Evolutionary conservation across 2,797 vertebrate species (phyloP), one percentile per base, ranked within the genome.

Genomic region (Otus scops): DNA sequence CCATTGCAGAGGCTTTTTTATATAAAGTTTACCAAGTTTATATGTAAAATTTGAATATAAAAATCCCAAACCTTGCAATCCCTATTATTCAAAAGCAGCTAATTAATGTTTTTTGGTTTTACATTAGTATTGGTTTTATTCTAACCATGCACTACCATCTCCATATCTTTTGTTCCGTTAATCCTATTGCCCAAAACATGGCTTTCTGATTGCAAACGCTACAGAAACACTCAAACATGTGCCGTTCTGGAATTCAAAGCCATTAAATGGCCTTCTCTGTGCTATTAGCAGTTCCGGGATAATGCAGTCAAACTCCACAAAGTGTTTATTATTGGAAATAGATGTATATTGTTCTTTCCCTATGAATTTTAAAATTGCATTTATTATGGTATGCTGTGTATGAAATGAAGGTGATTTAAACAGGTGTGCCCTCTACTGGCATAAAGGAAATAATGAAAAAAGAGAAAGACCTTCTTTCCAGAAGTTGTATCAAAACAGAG

Each of bases 371-470:
- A 53, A 57, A 88, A 79, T 92, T 81, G 84, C 53, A 48, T 69
- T 63, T 77, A 34, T 89, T 95, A 76, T 76, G 63, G 51, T 71
- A 56, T 3, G 3, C 51, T 26, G 61, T 59, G 77, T 82, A 61
- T 30, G 51, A 74, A 94, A 87, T 32, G 63, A 92, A 96, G 81
- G 95, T 96, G 96, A 59, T 98, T 98, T 97, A 98, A 97, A 88
- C 93, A 79, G 95, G 95, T 98, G 94, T 97, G 97, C 98, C 98
- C 97, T 98, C 97, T 98, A 92, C 97, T 98, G 98, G 98, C 83
- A 27, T 50, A 89, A 95, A 93, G 67, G 83, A 70, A 97, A 94
- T 64, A 85, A 76, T 32, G 75, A 85, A 82, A 92, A 82, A 69
- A 76, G 32, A 34, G 68, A 57, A 60, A 78, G 38, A 51, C 32